Conservation (phyloP, 2,888 invertebrate genomes). For the Amblyjoppa proteus region DNA sequence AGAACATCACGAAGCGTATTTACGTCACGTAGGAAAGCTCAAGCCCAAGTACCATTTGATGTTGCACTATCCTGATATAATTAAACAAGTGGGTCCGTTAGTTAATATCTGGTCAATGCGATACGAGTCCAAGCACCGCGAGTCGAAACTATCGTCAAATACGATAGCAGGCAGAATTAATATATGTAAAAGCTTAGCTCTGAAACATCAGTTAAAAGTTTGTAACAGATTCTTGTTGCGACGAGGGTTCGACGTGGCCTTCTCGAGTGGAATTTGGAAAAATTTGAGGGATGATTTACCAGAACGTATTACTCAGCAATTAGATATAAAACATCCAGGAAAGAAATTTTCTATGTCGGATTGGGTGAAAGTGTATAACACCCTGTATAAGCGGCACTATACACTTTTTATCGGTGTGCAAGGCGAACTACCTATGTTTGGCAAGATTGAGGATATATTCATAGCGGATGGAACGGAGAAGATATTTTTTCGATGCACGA, state of each 20-base stretch:
- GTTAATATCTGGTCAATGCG: constrained; percentile 17
- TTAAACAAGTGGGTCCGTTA: constrained; percentile 6
- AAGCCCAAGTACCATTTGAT: constrained; percentile 17
- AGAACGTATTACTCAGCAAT: neutral
- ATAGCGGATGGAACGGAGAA: constrained; percentile 20
- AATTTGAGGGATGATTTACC: neutral
- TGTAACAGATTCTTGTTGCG: constrained; percentile 3
- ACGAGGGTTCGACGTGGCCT: constrained; percentile 12
- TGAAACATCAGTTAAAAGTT: constrained; percentile 1
- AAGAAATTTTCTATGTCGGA: neutral
- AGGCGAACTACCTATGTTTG: constrained; percentile 3
- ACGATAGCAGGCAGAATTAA: neutral
- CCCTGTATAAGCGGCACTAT: constrained; percentile 3
- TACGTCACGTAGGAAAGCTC: constrained; percentile 22
- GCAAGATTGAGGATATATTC: constrained; percentile 9
- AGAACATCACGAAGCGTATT: constrained; percentile 15
- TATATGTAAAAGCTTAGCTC: neutral
- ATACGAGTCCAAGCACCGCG: constrained; percentile 8
- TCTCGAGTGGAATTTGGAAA: constrained; percentile 19
- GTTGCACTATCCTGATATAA: constrained; percentile 15
- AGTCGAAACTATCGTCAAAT: constrained; percentile 8
- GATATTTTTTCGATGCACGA: constrained; percentile 10
- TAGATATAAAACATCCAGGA: neutral
- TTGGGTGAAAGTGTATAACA: constrained; percentile 11
- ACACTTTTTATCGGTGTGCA: constrained; percentile 8